Conservation (phyloP, 2,888 invertebrate species). For the Anthophora plumipes region DNA sequence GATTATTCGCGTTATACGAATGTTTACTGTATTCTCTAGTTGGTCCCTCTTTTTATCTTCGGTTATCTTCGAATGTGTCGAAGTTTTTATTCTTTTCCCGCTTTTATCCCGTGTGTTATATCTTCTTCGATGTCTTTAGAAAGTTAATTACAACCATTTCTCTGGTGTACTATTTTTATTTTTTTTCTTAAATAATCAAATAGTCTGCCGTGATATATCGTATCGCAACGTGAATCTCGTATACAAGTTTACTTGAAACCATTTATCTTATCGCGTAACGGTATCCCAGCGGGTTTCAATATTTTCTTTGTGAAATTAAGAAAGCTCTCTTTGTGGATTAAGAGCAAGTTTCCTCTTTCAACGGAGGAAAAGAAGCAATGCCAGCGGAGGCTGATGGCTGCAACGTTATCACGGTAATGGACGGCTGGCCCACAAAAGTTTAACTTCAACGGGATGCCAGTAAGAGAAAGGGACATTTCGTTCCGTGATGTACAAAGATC, state of each 20-base stretch:
- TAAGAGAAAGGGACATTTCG: constrained; percentile 11
- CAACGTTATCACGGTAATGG: constrained; percentile 34
- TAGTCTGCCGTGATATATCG: too few species aligned
- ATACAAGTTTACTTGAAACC: not conserved
- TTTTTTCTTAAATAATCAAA: too few species aligned
- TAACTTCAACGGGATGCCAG: constrained; percentile 1
- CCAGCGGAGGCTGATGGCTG: not conserved
- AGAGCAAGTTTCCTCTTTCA: not conserved
- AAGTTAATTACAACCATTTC: too few species aligned
- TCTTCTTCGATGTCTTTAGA: too few species aligned
- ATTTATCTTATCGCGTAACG: not conserved
- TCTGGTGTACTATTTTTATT: too few species aligned
- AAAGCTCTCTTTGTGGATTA: constrained; percentile 4
- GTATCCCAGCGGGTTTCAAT: not conserved
- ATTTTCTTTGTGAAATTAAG: not conserved
- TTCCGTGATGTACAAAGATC: constrained; percentile 17
- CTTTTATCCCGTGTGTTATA: too few species aligned
- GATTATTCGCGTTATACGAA: too few species aligned
- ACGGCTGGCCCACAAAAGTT: constrained; percentile 35
- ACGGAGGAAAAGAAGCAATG: not conserved
- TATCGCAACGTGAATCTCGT: too few species aligned
- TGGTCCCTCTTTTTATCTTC: too few species aligned
- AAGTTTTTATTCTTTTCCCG: too few species aligned
- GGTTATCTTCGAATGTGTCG: too few species aligned
- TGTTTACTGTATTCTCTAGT: too few species aligned